Conservation (phyloP, 2,888 invertebrate genomes). For the Bellardia bayeri region DNA sequence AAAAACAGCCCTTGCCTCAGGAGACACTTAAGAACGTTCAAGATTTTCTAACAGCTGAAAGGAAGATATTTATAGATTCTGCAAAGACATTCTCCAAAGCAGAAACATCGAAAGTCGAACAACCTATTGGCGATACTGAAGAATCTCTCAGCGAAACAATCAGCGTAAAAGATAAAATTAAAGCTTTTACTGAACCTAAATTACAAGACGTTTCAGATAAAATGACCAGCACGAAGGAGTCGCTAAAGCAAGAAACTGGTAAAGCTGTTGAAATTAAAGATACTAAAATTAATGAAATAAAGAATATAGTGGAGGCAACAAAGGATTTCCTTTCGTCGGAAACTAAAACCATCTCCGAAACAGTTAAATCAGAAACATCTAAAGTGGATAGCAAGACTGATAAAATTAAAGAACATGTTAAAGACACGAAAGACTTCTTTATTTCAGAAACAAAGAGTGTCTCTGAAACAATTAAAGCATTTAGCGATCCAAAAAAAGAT, state of each 20-base stretch:
- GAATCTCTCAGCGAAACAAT: slow-evolving; percentile 11
- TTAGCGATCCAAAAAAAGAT: slow-evolving; percentile 19
- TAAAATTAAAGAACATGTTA: neutral
- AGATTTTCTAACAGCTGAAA: slow-evolving; percentile 37
- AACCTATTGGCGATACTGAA: slow-evolving; percentile 30
- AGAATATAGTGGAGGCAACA: neutral
- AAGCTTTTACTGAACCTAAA: slow-evolving; percentile 54
- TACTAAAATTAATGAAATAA: neutral
- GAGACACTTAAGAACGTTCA: slow-evolving; percentile 28
- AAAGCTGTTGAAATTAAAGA: slow-evolving; percentile 37
- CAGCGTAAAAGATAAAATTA: slow-evolving; percentile 63
- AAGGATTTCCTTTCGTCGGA: slow-evolving; percentile 27
- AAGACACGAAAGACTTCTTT: neutral
- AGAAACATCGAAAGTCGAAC: slow-evolving; percentile 38
- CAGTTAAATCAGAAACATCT: neutral
- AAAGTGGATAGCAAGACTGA: neutral
- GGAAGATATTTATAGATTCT: neutral
- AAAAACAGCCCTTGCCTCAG: neutral
- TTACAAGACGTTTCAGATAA: slow-evolving; percentile 12
- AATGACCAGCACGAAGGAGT: slow-evolving; percentile 40
- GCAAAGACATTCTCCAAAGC: neutral
- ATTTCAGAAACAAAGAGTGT: slow-evolving; percentile 21
- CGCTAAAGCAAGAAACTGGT: slow-evolving; percentile 42
- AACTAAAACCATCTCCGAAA: neutral
- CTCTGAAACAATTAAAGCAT: slow-evolving; percentile 38